Conservation (phyloP, 2,888 invertebrate genomes). For the Leptinotarsa peninsularis region DNA sequence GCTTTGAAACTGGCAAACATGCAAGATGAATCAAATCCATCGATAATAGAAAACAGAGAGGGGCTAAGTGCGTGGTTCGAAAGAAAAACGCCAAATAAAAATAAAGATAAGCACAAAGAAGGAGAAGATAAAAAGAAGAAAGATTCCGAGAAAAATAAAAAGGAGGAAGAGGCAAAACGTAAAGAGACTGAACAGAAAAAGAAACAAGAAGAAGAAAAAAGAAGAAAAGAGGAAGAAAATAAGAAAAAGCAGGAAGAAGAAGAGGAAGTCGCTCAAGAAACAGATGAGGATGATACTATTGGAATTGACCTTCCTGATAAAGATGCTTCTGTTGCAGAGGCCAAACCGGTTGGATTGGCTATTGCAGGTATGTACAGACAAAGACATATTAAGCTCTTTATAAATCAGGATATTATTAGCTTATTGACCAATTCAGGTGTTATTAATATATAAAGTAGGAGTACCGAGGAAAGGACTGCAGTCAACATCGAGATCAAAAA, state of each 20-base stretch:
- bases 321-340: constrained; percentile 78
- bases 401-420: too few species aligned
- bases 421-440: too few species aligned
- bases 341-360: constrained; percentile 76
- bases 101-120: constrained; percentile 43
- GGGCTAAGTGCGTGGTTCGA: constrained; percentile 61
- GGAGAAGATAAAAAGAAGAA: constrained; percentile 52
- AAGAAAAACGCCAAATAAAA: constrained; percentile 48
- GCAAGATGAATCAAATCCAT: constrained; percentile 56
- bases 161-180: constrained; percentile 50
- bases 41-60: constrained; percentile 55
- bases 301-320: constrained; percentile 70
- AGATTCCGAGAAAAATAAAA: constrained; percentile 44
- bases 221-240: constrained; percentile 51
- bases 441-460: too few species aligned
- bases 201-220: constrained; percentile 48
- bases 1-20: constrained; percentile 58
- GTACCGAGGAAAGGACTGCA: too few species aligned
- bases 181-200: constrained; percentile 48
- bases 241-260: constrained; percentile 53
- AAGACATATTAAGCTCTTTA: constrained; percentile 21
- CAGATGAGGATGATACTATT: constrained; percentile 64
- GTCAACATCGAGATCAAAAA: too few species aligned
- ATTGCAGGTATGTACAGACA: constrained; percentile 60
- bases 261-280: constrained; percentile 58